phyloP scores from a whole-genome alignment of 30 jellyfish, hydroid and myxozoan species.

The Cassiopea xamachana region DNA sequence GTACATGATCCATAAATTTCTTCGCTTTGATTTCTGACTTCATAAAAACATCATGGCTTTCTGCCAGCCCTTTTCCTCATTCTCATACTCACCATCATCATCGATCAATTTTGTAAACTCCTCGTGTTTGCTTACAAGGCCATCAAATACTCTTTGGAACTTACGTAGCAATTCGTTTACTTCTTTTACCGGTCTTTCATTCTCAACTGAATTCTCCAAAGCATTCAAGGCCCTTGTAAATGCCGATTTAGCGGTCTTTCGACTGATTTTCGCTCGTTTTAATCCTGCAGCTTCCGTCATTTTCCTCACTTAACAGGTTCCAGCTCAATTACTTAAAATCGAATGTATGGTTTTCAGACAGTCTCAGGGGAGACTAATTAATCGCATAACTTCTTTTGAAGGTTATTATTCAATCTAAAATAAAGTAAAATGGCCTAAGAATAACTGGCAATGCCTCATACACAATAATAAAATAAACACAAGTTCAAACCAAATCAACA shows the following conservation, averaged over 20 bases:
- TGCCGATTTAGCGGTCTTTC: slow-evolving; percentile 66
- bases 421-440: neutral
- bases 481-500: neutral
- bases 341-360: neutral
- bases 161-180: slow-evolving; percentile 48
- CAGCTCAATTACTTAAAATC: neutral
- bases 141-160: slow-evolving; percentile 61
- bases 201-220: slow-evolving; percentile 35
- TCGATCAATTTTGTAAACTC: slow-evolving; percentile 63
- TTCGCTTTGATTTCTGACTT: slow-evolving; percentile 60
- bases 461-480: neutral
- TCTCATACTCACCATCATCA: slow-evolving; percentile 56
- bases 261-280: slow-evolving; percentile 51
- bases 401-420: neutral
- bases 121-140: slow-evolving; percentile 59
- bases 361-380: neutral
- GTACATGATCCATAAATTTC: slow-evolving; percentile 43
- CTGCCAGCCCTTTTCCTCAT: slow-evolving; percentile 65
- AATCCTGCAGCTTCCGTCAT: slow-evolving; percentile 45
- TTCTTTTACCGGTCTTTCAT: slow-evolving; percentile 62
- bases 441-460: neutral
- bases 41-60: slow-evolving; percentile 54
- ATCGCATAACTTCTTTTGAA: neutral
- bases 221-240: slow-evolving; percentile 57
- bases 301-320: neutral